Base-by-base conservation (phyloP, 1,140 invertebrate species). In the Dolichoris vasculosae region DNA sequence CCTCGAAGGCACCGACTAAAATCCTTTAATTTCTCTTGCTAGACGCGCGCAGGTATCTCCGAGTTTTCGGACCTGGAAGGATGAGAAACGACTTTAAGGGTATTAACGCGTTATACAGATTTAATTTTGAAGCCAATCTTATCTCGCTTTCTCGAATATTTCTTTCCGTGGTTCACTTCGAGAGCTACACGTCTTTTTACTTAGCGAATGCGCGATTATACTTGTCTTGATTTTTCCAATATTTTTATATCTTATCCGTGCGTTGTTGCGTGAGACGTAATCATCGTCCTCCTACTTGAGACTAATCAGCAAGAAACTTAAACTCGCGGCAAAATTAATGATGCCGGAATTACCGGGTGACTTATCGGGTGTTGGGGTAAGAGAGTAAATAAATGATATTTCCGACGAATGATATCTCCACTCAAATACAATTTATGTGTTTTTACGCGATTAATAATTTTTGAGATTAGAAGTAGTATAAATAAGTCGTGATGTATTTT, bases 271-370 rank as follows among this genome's bases (percentile, higher is more conserved):
- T 83, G 78, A 78, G 75, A 59, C 63, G 64, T 20, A 82, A 82
- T 82, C 73, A 82, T 86, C 75, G 26, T 67, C 51, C 35, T 32
- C 64, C 32, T 13, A 20, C 67, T 63, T 43, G 26, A n/a, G 40
- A 79, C 46, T 79, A 83, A 86, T 83, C 75, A 83, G 35, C 11
- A 7, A 30, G 32, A 48, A 81, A 85, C 32, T 48, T 77, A 38
- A 85, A 59, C 46, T 80, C 38, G n/a, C 32, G 30, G 43, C 67
- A 80, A 82, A 76, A 86, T 86, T 82, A 86, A 86, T 79, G 85
- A 86, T 59, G 4, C 43, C 79, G 48, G 59, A 77, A 86, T 48
- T 59, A 38, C 30, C 15, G 43, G 38, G 32, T 43, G 79, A 86
- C 84, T 86, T 86, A 86, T 86, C 79, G 78, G 59, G 79, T 82